Percentiles rank a stretch among this genome's conserved stretches.
Evolutionary conservation across 2,888 invertebrate species (phyloP).

Genomic region (Cybosia mesomella): DNA sequence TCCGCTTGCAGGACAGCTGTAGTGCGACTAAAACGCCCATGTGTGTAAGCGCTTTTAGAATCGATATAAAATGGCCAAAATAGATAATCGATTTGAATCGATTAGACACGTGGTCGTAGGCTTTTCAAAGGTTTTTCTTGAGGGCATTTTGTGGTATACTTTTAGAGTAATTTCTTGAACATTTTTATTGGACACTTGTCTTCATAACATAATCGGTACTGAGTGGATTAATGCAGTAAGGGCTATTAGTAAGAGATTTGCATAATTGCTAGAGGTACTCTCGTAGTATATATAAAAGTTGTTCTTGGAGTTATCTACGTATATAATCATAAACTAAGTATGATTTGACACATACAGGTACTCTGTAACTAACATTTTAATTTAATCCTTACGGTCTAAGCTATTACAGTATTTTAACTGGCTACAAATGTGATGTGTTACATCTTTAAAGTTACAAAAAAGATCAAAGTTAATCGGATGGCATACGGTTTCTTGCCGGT

Average conservation of each 20-base stretch:
- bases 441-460: too few relatives aligned
- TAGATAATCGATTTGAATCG: constrained; percentile 40
- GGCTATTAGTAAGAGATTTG: constrained; percentile 25
- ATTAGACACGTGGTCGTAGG: constrained; percentile 29
- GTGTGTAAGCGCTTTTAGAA: background rate
- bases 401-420: background rate
- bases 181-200: constrained; percentile 11
- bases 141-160: constrained; percentile 3
- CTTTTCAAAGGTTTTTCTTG: constrained; percentile 10
- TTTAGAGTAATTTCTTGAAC: constrained; percentile 7
- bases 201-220: constrained; percentile 7
- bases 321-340: background rate
- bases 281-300: constrained; percentile 13
- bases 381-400: background rate
- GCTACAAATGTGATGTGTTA: background rate
- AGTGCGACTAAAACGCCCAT: background rate
- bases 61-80: constrained; percentile 37
- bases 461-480: too few relatives aligned
- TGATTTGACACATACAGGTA: too few relatives aligned
- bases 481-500: too few relatives aligned
- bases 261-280: constrained; percentile 31
- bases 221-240: constrained; percentile 8
- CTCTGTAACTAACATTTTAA: background rate
- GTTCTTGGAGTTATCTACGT: background rate
- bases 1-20: too few relatives aligned